Evolutionary conservation across 2,113 vertebrate species (phyloP).

Genomic region (Toxostoma redivivum): DNA sequence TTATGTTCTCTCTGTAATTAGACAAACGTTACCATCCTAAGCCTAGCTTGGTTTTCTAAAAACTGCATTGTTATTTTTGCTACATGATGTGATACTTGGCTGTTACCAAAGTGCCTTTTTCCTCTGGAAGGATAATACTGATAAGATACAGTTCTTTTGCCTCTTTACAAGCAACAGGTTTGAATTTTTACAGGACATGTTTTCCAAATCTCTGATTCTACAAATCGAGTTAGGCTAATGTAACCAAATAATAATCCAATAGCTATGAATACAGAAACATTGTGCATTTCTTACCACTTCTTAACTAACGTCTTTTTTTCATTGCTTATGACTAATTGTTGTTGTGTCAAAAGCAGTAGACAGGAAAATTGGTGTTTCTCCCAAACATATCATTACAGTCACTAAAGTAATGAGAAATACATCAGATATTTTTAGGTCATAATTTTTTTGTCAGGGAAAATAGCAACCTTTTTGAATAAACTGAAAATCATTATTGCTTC

Average conservation of each 20-base stretch:
- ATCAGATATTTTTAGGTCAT: conserved; percentile 54
- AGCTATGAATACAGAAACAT: not conserved
- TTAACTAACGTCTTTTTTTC: conserved; percentile 12
- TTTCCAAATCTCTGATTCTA: not conserved
- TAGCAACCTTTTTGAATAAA: conserved; percentile 36
- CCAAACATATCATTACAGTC: conserved; percentile 55
- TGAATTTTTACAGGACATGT: not conserved
- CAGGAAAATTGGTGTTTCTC: conserved; percentile 55
- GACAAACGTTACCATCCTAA: not conserved
- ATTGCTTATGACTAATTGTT: conserved; percentile 49
- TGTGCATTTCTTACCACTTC: not conserved
- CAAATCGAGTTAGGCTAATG: not conserved
- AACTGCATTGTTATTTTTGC: not conserved
- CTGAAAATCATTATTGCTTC: conserved; percentile 43
- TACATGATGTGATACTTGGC: not conserved
- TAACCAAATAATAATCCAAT: not conserved
- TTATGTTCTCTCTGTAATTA: not conserved
- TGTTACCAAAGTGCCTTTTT: not conserved
- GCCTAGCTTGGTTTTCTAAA: not conserved
- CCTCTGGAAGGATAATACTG: not conserved
- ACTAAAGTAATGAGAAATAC: conserved; percentile 41
- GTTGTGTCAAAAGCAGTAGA: conserved; percentile 50
- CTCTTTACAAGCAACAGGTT: not conserved
- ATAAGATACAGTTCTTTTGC: not conserved
- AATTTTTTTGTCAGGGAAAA: conserved; percentile 37